These are phyloP conservation scores for Episyrphus balteatus DNA, from an alignment of 1,140 invertebrate species.

Conservation along the genomic window DNA sequence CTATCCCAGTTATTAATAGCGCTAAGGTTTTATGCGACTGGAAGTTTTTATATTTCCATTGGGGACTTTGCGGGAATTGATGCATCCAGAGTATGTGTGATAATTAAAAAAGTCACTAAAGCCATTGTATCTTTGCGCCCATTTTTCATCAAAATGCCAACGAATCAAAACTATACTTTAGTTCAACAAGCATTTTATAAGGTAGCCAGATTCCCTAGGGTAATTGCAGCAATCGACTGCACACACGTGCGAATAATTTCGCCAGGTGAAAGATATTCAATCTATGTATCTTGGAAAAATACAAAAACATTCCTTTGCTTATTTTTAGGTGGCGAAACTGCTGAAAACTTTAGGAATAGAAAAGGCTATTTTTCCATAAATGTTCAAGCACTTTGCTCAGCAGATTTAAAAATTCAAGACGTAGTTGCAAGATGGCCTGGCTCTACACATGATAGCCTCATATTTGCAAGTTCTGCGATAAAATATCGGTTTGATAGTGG, in stretches of 20 bases:
- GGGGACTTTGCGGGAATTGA: conserved; percentile 17
- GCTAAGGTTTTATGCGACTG: conserved; percentile 21
- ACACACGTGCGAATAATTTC: too few relatives aligned
- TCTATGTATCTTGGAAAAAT: too few relatives aligned
- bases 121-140: background rate
- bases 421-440: too few relatives aligned
- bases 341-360: too few relatives aligned
- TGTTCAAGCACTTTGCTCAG: background rate
- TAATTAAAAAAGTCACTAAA: background rate
- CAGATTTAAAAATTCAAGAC: conserved; percentile 1
- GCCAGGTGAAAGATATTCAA: too few relatives aligned
- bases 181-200: background rate
- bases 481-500: conserved; percentile 1
- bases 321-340: too few relatives aligned
- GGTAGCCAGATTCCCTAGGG: background rate
- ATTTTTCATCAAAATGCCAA: background rate
- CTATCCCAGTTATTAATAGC: conserved; percentile 14
- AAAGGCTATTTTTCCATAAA: too few relatives aligned
- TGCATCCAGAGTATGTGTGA: background rate
- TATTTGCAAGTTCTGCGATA: background rate
- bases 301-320: too few relatives aligned
- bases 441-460: background rate
- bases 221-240: too few relatives aligned
- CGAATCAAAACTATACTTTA: background rate
- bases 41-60: conserved; percentile 9